phyloP scores from a whole-genome alignment of 2,113 vertebrate species.

The Heloderma charlesbogerti region DNA sequence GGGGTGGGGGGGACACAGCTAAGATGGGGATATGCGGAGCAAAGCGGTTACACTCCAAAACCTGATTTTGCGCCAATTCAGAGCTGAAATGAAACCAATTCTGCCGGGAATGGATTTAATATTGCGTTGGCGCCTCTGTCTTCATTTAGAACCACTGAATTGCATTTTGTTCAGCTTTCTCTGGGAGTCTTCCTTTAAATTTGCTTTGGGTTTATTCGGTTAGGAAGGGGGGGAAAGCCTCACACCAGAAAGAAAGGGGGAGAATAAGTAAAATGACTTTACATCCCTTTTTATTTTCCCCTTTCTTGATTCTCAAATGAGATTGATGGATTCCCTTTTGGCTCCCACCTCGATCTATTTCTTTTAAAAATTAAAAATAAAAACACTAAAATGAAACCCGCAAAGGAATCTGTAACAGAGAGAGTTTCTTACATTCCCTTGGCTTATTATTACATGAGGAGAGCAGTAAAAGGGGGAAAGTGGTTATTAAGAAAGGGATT shows the following conservation, averaged over 20 bases:
- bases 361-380: neutral
- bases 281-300: slow-evolving; percentile 29
- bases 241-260: neutral
- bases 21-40: neutral
- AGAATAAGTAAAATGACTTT: slow-evolving; percentile 60
- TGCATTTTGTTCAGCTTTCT: slow-evolving; percentile 54
- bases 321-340: slow-evolving; percentile 60
- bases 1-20: accelerated
- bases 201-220: slow-evolving; percentile 70
- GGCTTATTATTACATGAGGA: neutral
- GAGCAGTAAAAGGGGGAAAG: neutral
- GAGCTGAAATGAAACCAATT: slow-evolving; percentile 54
- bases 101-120: slow-evolving; percentile 42
- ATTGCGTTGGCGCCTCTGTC: slow-evolving; percentile 41
- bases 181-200: slow-evolving; percentile 37
- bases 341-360: slow-evolving; percentile 15
- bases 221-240: neutral
- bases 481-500: neutral
- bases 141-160: slow-evolving; percentile 50
- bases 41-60: slow-evolving; percentile 19
- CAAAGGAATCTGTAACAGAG: accelerated
- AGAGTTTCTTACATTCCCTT: slow-evolving; percentile 9
- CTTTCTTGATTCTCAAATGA: slow-evolving; percentile 54
- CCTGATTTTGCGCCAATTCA: slow-evolving; percentile 53
- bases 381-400: slow-evolving; percentile 21